phyloP scores from a whole-genome alignment of 2,113 vertebrate species.

The Dipodomys spectabilis region DNA sequence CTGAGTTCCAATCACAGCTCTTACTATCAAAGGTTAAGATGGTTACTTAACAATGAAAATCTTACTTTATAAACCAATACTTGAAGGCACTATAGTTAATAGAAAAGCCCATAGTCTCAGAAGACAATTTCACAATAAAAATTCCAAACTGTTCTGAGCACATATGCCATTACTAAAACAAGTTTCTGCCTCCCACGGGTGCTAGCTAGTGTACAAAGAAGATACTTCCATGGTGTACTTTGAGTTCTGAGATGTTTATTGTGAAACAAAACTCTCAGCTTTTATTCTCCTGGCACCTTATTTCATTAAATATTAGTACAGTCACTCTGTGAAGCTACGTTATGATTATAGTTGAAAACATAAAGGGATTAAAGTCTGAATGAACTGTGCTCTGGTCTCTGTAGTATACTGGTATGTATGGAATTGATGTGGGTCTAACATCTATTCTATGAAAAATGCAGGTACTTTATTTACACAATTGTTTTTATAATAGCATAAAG shows the following conservation, averaged over 20 bases:
- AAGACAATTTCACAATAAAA: slow-evolving; percentile 11
- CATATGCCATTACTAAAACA: slow-evolving; percentile 16
- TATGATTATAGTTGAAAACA: not conserved
- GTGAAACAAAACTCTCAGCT: not conserved
- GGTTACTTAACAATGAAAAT: not conserved
- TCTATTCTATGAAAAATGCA: not conserved
- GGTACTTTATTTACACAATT: not conserved
- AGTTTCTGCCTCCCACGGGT: slow-evolving; percentile 23
- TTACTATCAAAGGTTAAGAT: slow-evolving; percentile 7
- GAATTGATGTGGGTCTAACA: not conserved
- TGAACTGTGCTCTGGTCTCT: not conserved
- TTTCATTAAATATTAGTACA: slow-evolving; percentile 30
- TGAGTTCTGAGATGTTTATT: slow-evolving; percentile 18
- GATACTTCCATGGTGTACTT: not conserved
- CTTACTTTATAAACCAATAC: slow-evolving; percentile 44
- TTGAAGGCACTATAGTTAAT: slow-evolving; percentile 23
- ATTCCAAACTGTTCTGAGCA: not conserved
- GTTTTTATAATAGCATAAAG: no score
- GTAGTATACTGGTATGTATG: not conserved
- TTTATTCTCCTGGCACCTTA: not conserved
- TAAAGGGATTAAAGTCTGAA: not conserved
- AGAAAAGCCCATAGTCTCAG: not conserved
- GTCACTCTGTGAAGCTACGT: not conserved
- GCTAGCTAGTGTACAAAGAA: not conserved
- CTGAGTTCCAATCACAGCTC: not conserved